A percentile compares a stretch with the other conserved stretches of the same genome.
Evolutionary conservation across 2,888 invertebrate genomes (phyloP).

Genomic region (Pocota personata): DNA sequence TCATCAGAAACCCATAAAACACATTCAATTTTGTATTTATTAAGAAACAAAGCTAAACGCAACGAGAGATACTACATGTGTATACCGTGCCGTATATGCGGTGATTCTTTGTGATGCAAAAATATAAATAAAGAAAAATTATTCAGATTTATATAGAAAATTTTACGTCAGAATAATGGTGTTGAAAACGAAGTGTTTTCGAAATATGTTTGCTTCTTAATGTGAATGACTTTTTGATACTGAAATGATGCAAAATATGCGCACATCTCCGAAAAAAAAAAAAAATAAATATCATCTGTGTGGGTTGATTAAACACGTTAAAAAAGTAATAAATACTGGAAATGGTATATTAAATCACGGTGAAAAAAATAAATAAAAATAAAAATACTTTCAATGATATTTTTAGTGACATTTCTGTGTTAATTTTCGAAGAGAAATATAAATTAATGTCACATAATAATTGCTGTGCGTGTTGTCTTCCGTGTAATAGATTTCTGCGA

Average conservation of each 20-base stretch:
- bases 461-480: slow-evolving; percentile 37
- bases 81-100: too few species aligned
- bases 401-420: slow-evolving; percentile 17
- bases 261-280: slow-evolving; percentile 1
- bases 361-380: neutral
- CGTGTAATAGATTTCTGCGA: slow-evolving; percentile 45
- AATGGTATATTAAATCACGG: slow-evolving; percentile 13
- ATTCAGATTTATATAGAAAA: too few species aligned
- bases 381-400: neutral
- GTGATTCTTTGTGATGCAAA: slow-evolving; percentile 8
- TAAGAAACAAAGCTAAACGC: slow-evolving; percentile 1
- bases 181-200: slow-evolving; percentile 41
- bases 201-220: slow-evolving; percentile 5
- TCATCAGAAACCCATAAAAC: slow-evolving; percentile 7
- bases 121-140: neutral
- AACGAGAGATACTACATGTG: neutral
- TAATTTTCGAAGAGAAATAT: neutral
- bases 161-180: slow-evolving; percentile 14
- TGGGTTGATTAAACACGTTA: slow-evolving; percentile 28
- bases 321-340: slow-evolving; percentile 22
- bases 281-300: neutral
- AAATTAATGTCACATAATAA: slow-evolving; percentile 61
- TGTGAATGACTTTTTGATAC: slow-evolving; percentile 32
- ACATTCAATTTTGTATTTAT: neutral
- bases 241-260: slow-evolving; percentile 24